Evolutionary conservation across 2,113 vertebrate genomes (phyloP), one percentile per base, ranked within the genome.

Genomic region (Meleagris gallopavo): DNA sequence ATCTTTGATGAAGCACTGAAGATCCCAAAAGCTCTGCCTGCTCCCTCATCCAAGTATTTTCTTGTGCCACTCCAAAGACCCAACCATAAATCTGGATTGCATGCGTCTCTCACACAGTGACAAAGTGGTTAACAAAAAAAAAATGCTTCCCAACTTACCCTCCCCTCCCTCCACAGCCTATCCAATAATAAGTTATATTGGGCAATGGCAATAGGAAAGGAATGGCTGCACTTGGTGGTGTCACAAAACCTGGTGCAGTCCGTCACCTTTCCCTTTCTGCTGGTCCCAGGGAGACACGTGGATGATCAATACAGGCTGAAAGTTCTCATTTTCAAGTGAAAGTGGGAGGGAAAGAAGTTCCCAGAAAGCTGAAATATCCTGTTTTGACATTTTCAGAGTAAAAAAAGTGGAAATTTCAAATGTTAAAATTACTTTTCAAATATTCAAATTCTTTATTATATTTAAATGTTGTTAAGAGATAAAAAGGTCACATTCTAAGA

Each of bases 401-500:
- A n/a, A 96, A 96, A 93, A 95, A 92, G 75, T 81, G 30, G 76
- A 83, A 95, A 96, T 95, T 95, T 95, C 76, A 75, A 93, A 95
- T 81, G 85, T 91, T 96, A 88, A 94, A 96, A 93, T 95, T 95
- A 95, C 89, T 96, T 97, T 95, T 93, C 85, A 91, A 94, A 95
- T 96, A 93, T 97, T 93, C 83, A 89, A 95, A 92, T 92, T 95
- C 70, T 89, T 74, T 84, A 79, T 95, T 93, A 92, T 79, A 94
- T 95, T 95, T 90, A 82, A 95, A 92, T 54, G 81, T 95, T 96
- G 95, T 93, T 96, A 96, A 50, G 95, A 94, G 95, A 88, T 88
- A 95, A 95, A 97, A 97, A 97, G 93, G 95, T 95, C 94, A 93
- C 83, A 93, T 95, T 96, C 91, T 93, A 74, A 96, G 96, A 96